Conservation (phyloP, 2,888 invertebrate genomes). For the Quadroppia sp. region DNA sequence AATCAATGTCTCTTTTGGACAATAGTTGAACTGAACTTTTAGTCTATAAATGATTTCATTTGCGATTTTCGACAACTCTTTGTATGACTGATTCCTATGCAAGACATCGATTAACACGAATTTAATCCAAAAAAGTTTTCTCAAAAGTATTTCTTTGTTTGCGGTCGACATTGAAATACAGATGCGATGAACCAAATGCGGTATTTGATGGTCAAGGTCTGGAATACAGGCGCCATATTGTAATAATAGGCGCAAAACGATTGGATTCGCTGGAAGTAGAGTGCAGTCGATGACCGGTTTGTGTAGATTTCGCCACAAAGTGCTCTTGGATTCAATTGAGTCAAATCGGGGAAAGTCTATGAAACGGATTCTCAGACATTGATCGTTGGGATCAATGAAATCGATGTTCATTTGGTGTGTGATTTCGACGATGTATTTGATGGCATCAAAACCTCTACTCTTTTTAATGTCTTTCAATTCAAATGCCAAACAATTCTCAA, state of each 20-base stretch:
- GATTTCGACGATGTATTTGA: neutral
- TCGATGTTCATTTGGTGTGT: neutral
- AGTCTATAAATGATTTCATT: neutral
- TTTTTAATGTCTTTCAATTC: neutral
- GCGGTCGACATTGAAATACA: neutral
- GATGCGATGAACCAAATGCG: conserved; percentile 4
- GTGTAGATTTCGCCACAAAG: conserved; percentile 9
- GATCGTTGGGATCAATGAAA: conserved; percentile 12
- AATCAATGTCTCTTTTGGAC: neutral
- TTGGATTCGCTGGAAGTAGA: neutral
- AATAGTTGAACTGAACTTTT: neutral
- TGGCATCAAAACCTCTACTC: neutral
- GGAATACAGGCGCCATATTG: conserved; percentile 11
- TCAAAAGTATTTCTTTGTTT: neutral
- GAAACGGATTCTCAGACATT: conserved; percentile 8
- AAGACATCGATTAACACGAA: conserved; percentile 5
- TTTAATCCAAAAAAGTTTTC: conserved; percentile 23
- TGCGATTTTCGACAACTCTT: neutral
- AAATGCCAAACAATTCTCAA: conserved; percentile 2
- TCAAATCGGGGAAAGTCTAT: conserved; percentile 26
- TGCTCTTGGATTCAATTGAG: conserved; percentile 17
- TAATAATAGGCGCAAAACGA: neutral
- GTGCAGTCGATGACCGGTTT: conserved; percentile 6
- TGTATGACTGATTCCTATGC: neutral
- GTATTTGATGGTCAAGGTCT: neutral